Conservation (phyloP, 2,888 invertebrate species). For the Idaea dimidiata region DNA sequence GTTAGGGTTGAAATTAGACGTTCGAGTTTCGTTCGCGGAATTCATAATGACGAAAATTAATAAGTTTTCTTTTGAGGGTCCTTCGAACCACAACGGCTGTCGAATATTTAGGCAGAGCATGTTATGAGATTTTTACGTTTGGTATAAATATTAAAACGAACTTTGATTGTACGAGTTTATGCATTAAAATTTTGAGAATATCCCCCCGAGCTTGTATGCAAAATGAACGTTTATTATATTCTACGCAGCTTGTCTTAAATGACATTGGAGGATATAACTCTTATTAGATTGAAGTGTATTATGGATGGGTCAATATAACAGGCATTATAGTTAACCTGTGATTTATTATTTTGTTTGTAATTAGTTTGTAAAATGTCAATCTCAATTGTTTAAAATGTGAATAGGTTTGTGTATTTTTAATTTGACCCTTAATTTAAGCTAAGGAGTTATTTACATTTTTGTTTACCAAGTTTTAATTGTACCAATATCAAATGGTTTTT, state of each 20-base stretch:
- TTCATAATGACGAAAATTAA: constrained; percentile 81
- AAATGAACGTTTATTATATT: neutral
- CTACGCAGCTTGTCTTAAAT: neutral
- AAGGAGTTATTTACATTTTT: too few species aligned
- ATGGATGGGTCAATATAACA: too few species aligned
- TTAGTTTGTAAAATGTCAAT: too few species aligned
- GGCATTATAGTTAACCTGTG: too few species aligned
- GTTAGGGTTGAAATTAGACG: constrained; percentile 82
- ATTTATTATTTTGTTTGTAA: too few species aligned
- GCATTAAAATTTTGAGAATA: neutral
- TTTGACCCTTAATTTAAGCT: too few species aligned
- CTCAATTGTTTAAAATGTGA: too few species aligned
- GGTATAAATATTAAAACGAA: constrained; percentile 8
- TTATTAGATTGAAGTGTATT: neutral
- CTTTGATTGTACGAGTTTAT: neutral
- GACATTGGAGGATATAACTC: neutral
- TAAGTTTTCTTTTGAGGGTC: constrained; percentile 79
- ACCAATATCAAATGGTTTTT: too few species aligned
- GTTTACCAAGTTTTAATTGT: too few species aligned
- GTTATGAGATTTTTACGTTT: neutral
- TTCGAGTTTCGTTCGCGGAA: constrained; percentile 81
- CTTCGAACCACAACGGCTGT: constrained; percentile 54
- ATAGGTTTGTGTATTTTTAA: too few species aligned
- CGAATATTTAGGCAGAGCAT: constrained; percentile 42
- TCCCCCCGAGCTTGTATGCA: neutral